Evolutionary conservation across 1,140 invertebrate genomes (phyloP).

Genomic region (Ceratitis capitata): DNA sequence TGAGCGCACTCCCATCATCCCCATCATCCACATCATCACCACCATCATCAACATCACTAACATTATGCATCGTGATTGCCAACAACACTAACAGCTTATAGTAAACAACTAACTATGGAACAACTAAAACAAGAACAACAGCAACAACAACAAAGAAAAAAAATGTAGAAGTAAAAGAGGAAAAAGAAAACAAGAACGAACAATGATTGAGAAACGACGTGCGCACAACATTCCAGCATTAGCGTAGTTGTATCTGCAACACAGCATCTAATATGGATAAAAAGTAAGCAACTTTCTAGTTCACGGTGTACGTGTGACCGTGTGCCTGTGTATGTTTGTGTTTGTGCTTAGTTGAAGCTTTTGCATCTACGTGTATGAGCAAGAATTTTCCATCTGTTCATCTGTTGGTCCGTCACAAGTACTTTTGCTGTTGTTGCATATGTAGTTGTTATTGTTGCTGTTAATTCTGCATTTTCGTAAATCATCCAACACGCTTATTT

Average conservation of each 20-base stretch:
- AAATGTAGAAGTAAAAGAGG: not conserved
- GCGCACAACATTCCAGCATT: conserved; percentile 8
- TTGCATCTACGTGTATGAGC: not conserved
- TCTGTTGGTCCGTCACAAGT: not conserved
- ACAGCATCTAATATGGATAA: not conserved
- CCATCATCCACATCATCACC: not conserved
- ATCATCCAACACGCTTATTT: conserved; percentile 63
- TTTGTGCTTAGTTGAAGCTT: not conserved
- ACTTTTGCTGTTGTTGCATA: not conserved
- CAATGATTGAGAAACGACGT: conserved; percentile 2
- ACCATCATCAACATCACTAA: not conserved
- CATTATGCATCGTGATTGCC: too few species aligned
- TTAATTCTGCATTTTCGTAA: conserved; percentile 42
- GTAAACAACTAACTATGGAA: not conserved
- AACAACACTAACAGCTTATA: not conserved
- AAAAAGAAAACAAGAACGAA: not conserved
- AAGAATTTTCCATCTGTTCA: conserved; percentile 6
- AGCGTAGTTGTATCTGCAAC: not conserved
- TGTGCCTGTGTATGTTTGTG: too few species aligned
- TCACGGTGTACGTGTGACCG: not conserved
- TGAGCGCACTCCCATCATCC: conserved; percentile 15
- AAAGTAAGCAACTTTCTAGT: not conserved
- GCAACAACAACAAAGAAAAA: not conserved
- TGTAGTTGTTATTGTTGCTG: not conserved
- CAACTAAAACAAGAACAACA: not conserved